Conservation (phyloP, 1,140 invertebrate species). For the Pachypsylla venusta region DNA sequence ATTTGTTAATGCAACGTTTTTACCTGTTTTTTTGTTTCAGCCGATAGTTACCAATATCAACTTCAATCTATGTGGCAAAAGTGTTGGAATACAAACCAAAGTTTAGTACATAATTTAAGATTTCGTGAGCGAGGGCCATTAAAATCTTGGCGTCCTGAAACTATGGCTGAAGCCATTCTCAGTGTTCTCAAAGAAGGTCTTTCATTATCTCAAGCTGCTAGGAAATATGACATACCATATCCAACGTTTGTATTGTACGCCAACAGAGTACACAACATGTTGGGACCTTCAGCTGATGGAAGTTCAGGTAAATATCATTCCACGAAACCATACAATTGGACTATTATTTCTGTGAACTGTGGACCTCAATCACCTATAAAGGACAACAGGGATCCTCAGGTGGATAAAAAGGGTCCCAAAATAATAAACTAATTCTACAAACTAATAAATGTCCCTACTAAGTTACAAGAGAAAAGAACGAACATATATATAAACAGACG, state of each 20-base stretch:
- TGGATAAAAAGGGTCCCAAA: too few relatives aligned
- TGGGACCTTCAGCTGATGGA: constrained; percentile 73
- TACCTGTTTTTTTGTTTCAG: constrained; percentile 33
- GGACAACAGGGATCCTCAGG: too few relatives aligned
- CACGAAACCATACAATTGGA: too few relatives aligned
- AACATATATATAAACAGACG: too few relatives aligned
- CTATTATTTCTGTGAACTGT: too few relatives aligned
- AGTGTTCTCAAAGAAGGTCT: constrained; percentile 79
- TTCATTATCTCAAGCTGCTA: constrained; percentile 70
- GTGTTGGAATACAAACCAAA: constrained; percentile 82
- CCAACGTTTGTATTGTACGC: constrained; percentile 88
- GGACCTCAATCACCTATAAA: too few relatives aligned
- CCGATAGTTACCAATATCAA: constrained; percentile 88
- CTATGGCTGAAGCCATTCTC: constrained; percentile 86
- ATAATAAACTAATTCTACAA: too few relatives aligned
- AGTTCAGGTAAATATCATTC: constrained; percentile 69
- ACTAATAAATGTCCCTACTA: too few relatives aligned
- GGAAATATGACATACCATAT: constrained; percentile 86
- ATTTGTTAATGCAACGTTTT: too few relatives aligned
- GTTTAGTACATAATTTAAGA: constrained; percentile 67
- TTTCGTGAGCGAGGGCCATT: constrained; percentile 81
- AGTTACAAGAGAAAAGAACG: too few relatives aligned
- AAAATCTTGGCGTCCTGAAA: constrained; percentile 83
- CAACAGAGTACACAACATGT: constrained; percentile 82
- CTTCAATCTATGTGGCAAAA: constrained; percentile 88